Evolutionary conservation across 2,113 vertebrate genomes (phyloP).

Genomic region (Sigmodon hispidus): DNA sequence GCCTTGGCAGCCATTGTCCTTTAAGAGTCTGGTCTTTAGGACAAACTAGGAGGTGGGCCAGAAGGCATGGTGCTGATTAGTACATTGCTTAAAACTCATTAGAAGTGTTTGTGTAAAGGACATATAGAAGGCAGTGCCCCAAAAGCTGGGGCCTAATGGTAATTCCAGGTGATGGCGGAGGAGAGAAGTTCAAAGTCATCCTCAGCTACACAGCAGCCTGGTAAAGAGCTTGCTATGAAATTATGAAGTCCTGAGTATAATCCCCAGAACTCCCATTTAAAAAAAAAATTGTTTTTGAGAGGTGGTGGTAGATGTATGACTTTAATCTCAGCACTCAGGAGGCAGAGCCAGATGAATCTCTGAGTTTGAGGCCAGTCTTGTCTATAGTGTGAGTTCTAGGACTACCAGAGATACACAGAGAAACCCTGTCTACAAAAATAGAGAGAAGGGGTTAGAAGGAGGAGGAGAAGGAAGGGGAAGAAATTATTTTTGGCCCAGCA

Average conservation of each 20-base stretch:
- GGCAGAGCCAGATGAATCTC: background rate
- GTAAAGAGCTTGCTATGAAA: background rate
- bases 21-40: constrained; percentile 4
- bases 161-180: background rate
- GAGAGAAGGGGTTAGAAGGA: background rate
- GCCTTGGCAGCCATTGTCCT: constrained; percentile 58
- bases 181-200: background rate
- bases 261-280: background rate
- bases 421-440: background rate
- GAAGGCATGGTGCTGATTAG: background rate
- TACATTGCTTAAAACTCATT: background rate
- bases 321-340: background rate
- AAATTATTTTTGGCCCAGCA: background rate
- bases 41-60: background rate
- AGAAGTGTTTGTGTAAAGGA: background rate
- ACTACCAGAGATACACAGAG: background rate
- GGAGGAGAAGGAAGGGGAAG: too few species aligned
- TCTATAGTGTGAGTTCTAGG: background rate
- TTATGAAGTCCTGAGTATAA: background rate
- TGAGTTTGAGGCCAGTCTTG: background rate
- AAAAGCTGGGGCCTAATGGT: background rate
- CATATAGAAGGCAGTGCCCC: background rate
- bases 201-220: background rate
- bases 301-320: background rate
- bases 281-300: background rate